Base-by-base conservation (phyloP, 1,140 invertebrate species). In the Macrosteles quadrilineatus region DNA sequence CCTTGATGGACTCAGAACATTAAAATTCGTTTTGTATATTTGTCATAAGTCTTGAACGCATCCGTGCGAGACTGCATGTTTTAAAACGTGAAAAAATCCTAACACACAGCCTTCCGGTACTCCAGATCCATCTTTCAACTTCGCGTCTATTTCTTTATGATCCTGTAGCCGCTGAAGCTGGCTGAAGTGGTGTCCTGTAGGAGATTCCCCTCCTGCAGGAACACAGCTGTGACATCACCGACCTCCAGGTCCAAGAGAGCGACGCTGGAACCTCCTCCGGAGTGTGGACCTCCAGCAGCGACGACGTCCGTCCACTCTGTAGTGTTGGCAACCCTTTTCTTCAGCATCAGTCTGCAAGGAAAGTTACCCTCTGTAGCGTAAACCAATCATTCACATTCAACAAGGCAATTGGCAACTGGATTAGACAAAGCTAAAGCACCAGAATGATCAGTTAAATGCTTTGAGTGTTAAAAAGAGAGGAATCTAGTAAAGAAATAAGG, bases 141-240 rank as follows among this genome's bases (percentile, higher is more conserved):
- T 36, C 32, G 32, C 14, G 47, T 43, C 79, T 71, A 81, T 71
- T 80, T 82, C 73, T 81, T 82, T 47, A 80, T 78, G 36, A 83
- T 78, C 50, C 82, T 78, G 47, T 80, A 80, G 4, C 80, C 83
- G 45, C 79, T 80, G 71, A 83, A 84, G 2, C 79, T 80, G 47
- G 76, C 78, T 11, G 70, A 64, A 14, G 74, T 69, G 19, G 67
- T 57, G n/a, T 76, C 78, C 11, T 77, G 75, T 1, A 72, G 69
- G 6, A 80, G 25, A 40, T 79, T 79, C 30, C 80, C 82, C 6
- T 75, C 70, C 1, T 81, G 79, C 0, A 80, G 76, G 71, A 81
- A 83, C 23, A 84, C 73, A 17, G 80, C 79, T 1, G 81, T 47
- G 36, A 82, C 81, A 71, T 84, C 82, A 0, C 81, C 81, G 17